Conservation (phyloP, 1,140 invertebrate genomes). For the Listronotus oregonensis region DNA sequence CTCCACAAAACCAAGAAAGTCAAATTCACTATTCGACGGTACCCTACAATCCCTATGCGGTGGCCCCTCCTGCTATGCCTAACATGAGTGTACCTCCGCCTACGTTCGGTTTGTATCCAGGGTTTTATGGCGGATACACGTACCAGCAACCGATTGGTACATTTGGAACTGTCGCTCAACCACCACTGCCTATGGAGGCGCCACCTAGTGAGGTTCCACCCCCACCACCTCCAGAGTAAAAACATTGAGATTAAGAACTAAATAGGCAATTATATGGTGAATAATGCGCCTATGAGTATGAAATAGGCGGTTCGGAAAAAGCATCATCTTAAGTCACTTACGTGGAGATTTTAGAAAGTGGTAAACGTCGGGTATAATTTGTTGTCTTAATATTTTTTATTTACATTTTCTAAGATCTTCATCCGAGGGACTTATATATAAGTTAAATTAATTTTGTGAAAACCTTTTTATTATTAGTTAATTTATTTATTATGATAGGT, state of each 20-base stretch:
- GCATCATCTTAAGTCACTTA: too few species aligned
- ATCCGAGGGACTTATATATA: too few species aligned
- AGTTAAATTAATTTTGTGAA: too few species aligned
- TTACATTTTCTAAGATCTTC: too few species aligned
- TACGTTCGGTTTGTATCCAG: conserved; percentile 33
- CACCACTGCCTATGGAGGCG: conserved; percentile 57
- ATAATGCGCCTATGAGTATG: too few species aligned
- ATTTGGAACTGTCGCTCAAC: conserved; percentile 32
- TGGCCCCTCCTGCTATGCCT: conserved; percentile 29
- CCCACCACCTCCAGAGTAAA: conserved; percentile 58
- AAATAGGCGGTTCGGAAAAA: too few species aligned
- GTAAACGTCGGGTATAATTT: too few species aligned
- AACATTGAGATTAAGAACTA: background rate
- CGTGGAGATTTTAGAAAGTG: too few species aligned
- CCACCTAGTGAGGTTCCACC: conserved; percentile 56
- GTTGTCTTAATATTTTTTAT: too few species aligned
- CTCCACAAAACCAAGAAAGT: conserved; percentile 14
- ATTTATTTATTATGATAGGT: too few species aligned
- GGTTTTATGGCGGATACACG: conserved; percentile 30
- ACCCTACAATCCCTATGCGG: conserved; percentile 19
- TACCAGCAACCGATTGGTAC: conserved; percentile 42
- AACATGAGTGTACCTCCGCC: conserved; percentile 41
- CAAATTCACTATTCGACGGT: conserved; percentile 18
- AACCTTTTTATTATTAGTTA: too few species aligned
- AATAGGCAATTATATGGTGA: too few species aligned